Conservation (phyloP, 2,113 vertebrate genomes). For the Barbus barbus region DNA sequence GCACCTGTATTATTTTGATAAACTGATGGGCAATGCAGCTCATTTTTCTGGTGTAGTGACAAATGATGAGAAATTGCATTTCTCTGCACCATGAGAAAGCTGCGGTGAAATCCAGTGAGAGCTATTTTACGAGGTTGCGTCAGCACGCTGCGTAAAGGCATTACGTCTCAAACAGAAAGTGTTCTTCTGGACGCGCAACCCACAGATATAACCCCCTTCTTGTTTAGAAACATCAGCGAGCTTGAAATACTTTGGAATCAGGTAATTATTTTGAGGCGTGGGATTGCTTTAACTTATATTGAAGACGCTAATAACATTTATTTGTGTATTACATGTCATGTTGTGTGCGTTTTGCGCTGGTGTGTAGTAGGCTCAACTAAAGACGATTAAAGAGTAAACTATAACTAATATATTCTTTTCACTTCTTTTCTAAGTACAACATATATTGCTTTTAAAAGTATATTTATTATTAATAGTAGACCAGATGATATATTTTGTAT, state of each 20-base stretch:
- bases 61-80: not conserved
- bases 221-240: not conserved
- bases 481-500: not conserved
- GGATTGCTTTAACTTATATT: not conserved
- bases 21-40: not conserved
- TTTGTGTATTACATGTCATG: not conserved
- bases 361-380: not conserved
- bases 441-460: not conserved
- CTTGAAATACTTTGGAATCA: not conserved
- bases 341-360: not conserved
- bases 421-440: not conserved
- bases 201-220: not conserved
- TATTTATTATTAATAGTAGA: not conserved
- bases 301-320: not conserved
- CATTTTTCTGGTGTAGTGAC: not conserved
- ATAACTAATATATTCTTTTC: not conserved
- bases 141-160: not conserved
- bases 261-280: not conserved
- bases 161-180: slow-evolving; percentile 32
- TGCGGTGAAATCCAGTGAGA: not conserved
- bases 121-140: not conserved
- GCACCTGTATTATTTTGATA: not conserved
- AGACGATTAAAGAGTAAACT: not conserved
- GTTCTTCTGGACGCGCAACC: not conserved
- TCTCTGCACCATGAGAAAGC: not conserved